Evolutionary conservation across 2,797 vertebrate genomes (phyloP), one percentile per base, ranked within the genome.

Genomic region (Dipus sagitta): DNA sequence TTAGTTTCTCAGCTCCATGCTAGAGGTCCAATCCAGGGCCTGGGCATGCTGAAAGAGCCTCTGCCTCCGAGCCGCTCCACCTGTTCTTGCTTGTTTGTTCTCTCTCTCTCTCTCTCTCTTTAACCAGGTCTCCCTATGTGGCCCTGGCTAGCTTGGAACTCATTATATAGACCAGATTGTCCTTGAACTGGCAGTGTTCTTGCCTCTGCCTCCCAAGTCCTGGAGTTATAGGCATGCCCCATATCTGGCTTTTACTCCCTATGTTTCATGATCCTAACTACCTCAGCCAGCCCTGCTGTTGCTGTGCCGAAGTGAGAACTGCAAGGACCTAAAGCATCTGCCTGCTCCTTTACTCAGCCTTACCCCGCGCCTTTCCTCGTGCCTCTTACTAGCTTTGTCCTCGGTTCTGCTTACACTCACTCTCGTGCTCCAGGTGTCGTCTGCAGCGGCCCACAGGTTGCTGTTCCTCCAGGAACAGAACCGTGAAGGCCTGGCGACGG

Each of bases 271-370:
- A 82, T 42, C 54, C 58, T 88, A 15, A 38, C 6, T 28, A n/a
- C 58, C 34, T 30, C 14, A n/a, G 42, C 62, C 70, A 92, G 14
- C 1, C 38, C 30, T 68, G 17, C 17, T 87, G n/a, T 78, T 76
- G 13, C 62, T n/a, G 21, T 62, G 84, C 77, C 60, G n/a, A 14
- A n/a, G 21, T 28, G 23, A 92, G 65, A 42, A 32, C 0, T 52
- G 62, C 79, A 32, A 79, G 28, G 15, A 30, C 72, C 38, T n/a
- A 26, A 65, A 54, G 54, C 30, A 17, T 71, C 3, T 64, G 58
- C 20, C 76, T 86, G 76, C 71, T n/a, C n/a, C 30, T 80, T 75
- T 86, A 42, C 71, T 58, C 82, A 62, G 2, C 62, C 54, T 96
- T 65, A 17, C 72, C 64, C 23, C 83, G 60, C n/a, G 34, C 52